phyloP scores from a whole-genome alignment of 2,113 vertebrate genomes.

The Leptocoma aspasia region DNA sequence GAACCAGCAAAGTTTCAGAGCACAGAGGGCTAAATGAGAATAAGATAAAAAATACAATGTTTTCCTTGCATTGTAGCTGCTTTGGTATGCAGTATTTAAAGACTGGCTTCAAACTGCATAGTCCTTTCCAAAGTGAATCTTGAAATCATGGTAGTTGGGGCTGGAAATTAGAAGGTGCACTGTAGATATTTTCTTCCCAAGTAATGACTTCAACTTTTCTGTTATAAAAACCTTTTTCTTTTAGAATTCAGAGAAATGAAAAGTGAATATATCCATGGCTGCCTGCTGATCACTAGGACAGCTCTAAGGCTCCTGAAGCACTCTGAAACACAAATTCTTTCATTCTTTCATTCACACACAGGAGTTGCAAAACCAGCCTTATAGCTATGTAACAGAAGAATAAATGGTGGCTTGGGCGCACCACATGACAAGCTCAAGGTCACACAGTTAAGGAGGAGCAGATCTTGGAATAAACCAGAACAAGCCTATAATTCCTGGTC shows the following conservation, averaged over 20 bases:
- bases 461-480: slow-evolving; percentile 43
- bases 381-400: not conserved
- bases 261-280: not conserved
- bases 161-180: not conserved
- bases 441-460: not conserved
- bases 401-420: not conserved
- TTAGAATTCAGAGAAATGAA: not conserved
- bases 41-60: accelerated
- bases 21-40: not conserved
- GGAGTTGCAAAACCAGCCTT: not conserved
- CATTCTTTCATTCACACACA: not conserved
- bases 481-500: slow-evolving; percentile 44
- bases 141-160: not conserved
- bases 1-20: not conserved
- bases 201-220: not conserved
- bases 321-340: not conserved
- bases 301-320: not conserved
- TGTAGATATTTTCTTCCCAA: not conserved
- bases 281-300: not conserved
- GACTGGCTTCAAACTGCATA: not conserved
- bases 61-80: not conserved
- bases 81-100: not conserved
- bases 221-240: not conserved
- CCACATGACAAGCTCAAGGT: not conserved
- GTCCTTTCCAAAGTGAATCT: not conserved